phyloP scores from a whole-genome alignment of 2,888 invertebrate genomes.

The Pyrochroa serraticornis region DNA sequence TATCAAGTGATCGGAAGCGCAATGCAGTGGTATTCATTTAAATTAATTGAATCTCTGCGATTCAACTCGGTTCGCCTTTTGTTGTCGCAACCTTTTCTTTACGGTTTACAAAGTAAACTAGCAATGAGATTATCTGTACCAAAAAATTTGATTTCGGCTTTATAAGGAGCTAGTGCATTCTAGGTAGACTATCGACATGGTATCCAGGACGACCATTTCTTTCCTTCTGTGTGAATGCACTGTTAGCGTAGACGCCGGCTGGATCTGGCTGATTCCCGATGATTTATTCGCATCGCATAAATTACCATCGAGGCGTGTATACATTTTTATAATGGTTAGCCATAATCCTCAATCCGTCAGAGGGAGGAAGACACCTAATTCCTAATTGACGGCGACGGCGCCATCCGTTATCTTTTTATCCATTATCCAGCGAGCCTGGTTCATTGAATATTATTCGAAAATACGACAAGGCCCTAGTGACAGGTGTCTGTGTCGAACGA shows the following conservation, averaged over 20 bases:
- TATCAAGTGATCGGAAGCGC: too few relatives aligned
- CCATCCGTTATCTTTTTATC: slow-evolving; percentile 41
- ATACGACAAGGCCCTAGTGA: slow-evolving; percentile 32
- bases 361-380: slow-evolving; percentile 41
- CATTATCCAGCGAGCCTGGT: slow-evolving; percentile 24
- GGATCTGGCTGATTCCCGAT: slow-evolving; percentile 32
- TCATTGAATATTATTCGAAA: slow-evolving; percentile 32
- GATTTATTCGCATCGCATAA: slow-evolving; percentile 46
- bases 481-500: slow-evolving; percentile 25
- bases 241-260: background rate
- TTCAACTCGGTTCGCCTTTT: too few relatives aligned
- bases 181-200: too few relatives aligned
- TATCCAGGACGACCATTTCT: too few relatives aligned
- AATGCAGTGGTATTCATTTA: too few relatives aligned
- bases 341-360: slow-evolving; percentile 47
- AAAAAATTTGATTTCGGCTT: too few relatives aligned
- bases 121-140: too few relatives aligned
- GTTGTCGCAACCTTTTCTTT: too few relatives aligned
- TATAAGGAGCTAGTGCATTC: too few relatives aligned
- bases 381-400: slow-evolving; percentile 40
- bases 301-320: slow-evolving; percentile 46
- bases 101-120: too few relatives aligned
- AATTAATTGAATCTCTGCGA: too few relatives aligned
- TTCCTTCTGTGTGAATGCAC: background rate
- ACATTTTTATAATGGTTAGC: slow-evolving; percentile 45